These are phyloP conservation scores for Harlomillsia oculata DNA, from an alignment of 1,140 invertebrate species.

Conservation along the genomic window DNA sequence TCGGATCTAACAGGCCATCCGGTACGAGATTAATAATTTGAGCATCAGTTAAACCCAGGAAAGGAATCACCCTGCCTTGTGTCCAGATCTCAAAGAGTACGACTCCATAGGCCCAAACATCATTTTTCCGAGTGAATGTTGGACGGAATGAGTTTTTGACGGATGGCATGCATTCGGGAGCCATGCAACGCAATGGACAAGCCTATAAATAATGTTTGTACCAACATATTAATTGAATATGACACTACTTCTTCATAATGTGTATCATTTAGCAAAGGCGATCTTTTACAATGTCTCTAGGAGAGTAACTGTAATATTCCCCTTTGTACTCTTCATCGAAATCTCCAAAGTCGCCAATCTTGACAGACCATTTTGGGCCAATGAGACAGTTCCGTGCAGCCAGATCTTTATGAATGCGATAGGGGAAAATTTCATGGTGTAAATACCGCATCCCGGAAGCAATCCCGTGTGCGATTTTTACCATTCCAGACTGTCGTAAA, in stretches of 20 bases:
- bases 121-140: background rate
- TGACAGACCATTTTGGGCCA: background rate
- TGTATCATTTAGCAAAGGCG: too few relatives aligned
- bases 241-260: background rate
- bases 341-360: background rate
- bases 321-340: background rate
- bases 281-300: too few relatives aligned
- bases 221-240: too few relatives aligned
- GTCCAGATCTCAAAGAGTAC: too few relatives aligned
- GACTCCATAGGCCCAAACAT: constrained; percentile 8
- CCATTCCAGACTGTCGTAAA: background rate
- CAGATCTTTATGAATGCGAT: background rate
- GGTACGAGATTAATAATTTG: background rate
- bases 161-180: too few relatives aligned
- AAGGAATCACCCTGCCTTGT: background rate
- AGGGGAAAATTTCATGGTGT: background rate
- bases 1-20: background rate
- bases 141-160: background rate
- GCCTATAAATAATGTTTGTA: too few relatives aligned
- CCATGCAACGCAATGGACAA: too few relatives aligned
- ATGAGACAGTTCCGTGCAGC: too few relatives aligned
- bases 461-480: background rate
- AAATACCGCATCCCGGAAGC: constrained; percentile 1
- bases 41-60: background rate
- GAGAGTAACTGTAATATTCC: background rate